A percentile compares a stretch with the other conserved stretches of the same genome.
phyloP scores from a whole-genome alignment of 2,797 vertebrate species.

The Peromyscus melanophrys region DNA sequence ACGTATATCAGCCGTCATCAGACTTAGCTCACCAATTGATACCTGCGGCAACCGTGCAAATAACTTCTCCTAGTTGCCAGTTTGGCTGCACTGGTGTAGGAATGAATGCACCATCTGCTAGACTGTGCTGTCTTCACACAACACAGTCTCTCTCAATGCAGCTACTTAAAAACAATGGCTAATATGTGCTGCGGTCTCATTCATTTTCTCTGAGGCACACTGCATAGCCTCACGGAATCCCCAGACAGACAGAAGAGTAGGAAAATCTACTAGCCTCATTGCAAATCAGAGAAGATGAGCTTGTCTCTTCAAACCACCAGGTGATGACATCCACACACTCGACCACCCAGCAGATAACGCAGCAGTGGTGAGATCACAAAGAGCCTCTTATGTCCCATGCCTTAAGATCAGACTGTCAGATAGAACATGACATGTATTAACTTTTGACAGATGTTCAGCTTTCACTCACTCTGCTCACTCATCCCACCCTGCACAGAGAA shows the following conservation, averaged over 20 bases:
- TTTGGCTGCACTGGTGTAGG: not conserved
- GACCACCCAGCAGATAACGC: not conserved
- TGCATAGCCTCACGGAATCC: not conserved
- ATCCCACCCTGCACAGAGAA: not conserved
- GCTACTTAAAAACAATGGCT: not conserved
- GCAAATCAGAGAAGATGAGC: not conserved
- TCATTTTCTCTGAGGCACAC: not conserved
- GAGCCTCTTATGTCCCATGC: not conserved
- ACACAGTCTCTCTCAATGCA: not conserved
- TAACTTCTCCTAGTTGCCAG: not conserved
- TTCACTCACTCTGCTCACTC: not conserved
- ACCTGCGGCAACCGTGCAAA: not conserved
- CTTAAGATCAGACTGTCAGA: not conserved
- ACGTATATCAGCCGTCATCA: not conserved
- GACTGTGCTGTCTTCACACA: not conserved
- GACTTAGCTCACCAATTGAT: not conserved
- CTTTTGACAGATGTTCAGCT: conserved; percentile 41
- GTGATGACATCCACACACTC: not conserved
- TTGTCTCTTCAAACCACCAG: not conserved
- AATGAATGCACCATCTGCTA: not conserved
- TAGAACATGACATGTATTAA: not conserved
- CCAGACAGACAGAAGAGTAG: not conserved
- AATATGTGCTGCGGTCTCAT: not conserved
- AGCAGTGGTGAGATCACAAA: not conserved
- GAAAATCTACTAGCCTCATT: not conserved